phyloP scores from a whole-genome alignment of 1,140 invertebrate species.

The Drosophila pruinosa region DNA sequence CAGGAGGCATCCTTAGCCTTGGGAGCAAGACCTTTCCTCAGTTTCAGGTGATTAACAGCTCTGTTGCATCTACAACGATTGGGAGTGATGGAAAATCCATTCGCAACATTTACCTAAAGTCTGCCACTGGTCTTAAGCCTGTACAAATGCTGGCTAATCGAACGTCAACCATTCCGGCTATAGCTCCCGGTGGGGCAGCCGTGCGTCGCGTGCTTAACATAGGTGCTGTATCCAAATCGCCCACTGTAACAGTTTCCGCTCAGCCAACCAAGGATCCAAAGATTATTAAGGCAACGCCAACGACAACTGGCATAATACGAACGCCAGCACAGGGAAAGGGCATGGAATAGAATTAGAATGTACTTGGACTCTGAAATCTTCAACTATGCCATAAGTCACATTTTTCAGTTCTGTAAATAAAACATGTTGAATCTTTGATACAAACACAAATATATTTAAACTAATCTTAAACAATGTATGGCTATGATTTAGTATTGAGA shows the following conservation, averaged over 20 bases:
- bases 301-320: not conserved
- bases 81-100: slow-evolving; percentile 44
- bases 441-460: not conserved
- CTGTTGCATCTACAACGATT: slow-evolving; percentile 4
- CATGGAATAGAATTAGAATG: slow-evolving; percentile 5
- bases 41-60: slow-evolving; percentile 58
- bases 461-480: no score
- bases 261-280: slow-evolving; percentile 26
- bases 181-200: slow-evolving; percentile 41
- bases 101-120: slow-evolving; percentile 55
- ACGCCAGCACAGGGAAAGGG: slow-evolving; percentile 2
- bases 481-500: no score
- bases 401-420: slow-evolving; percentile 20
- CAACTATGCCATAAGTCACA: slow-evolving; percentile 30
- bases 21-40: slow-evolving; percentile 49
- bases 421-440: slow-evolving; percentile 25
- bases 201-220: slow-evolving; percentile 61
- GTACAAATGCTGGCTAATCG: slow-evolving; percentile 62
- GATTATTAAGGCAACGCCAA: slow-evolving; percentile 38
- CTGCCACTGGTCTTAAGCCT: slow-evolving; percentile 53
- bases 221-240: slow-evolving; percentile 40
- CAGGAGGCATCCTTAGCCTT: slow-evolving; percentile 23
- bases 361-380: slow-evolving; percentile 1
- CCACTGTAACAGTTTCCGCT: slow-evolving; percentile 11
- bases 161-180: not conserved